Evolutionary conservation across 2,113 vertebrate species (phyloP).

Genomic region (Sphaerodactylus townsendi): DNA sequence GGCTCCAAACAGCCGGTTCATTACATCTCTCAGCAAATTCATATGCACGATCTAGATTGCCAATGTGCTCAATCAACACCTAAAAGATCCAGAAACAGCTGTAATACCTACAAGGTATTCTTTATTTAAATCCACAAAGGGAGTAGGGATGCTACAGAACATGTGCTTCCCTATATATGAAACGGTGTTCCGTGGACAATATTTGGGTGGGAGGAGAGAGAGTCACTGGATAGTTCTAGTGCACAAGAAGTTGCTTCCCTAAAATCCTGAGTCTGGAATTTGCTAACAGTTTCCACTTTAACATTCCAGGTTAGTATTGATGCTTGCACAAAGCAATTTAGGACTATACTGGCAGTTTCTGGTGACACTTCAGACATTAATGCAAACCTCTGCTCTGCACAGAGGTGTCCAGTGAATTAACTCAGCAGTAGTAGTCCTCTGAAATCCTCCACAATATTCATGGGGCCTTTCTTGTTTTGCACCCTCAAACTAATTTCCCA

Average conservation of each 20-base stretch:
- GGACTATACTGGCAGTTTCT: background rate
- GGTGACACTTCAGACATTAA: background rate
- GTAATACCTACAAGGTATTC: background rate
- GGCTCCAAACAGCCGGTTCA: slow-evolving; percentile 90
- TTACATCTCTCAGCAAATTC: slow-evolving; percentile 90
- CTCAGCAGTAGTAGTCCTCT: too few relatives aligned
- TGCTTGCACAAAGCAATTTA: too few relatives aligned
- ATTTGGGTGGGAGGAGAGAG: background rate
- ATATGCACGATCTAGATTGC: slow-evolving; percentile 88
- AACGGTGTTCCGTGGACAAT: background rate
- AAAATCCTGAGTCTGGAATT: too few relatives aligned
- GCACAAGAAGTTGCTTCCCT: too few relatives aligned
- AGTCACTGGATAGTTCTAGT: too few relatives aligned
- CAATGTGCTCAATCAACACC: slow-evolving; percentile 91
- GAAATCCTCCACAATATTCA: too few relatives aligned
- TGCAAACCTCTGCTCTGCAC: background rate
- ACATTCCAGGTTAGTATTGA: background rate
- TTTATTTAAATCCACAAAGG: background rate
- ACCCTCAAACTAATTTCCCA: background rate
- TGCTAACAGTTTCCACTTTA: too few relatives aligned
- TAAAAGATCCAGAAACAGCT: slow-evolving; percentile 45
- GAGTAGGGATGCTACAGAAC: background rate
- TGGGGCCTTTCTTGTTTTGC: background rate
- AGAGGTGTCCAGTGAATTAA: background rate
- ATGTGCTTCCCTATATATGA: background rate